Evolutionary conservation across 2,113 vertebrate genomes (phyloP), one percentile per base, ranked within the genome.

Genomic region (Odocoileus virginianus): DNA sequence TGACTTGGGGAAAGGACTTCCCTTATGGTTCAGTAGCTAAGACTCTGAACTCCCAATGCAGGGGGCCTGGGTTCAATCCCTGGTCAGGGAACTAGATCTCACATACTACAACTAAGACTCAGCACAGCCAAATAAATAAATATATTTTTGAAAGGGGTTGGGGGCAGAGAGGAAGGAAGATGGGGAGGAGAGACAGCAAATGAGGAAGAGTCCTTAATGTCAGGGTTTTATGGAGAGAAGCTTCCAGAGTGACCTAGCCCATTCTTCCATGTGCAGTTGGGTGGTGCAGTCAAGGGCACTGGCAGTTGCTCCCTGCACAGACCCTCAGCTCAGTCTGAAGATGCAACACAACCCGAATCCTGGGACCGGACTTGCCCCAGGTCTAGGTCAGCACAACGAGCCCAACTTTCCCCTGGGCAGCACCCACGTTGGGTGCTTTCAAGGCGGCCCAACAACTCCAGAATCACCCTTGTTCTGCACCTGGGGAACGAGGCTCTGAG

Each of bases 251-350:
- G 71, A 15, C 36, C 2, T 8, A 9, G 15, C 74, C 30, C 3
- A 1, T 13, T 47, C n/a, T 19, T 6, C n/a, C 47, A 4, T 1
- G 0, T 12, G 11, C 13, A 5, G n/a, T 7, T 11, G 9, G 2
- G 36, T 15, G 45, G 50, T 43, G 36, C 14, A 45, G 45, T 17
- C 30, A 2, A 5, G 54, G 36, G 17, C 14, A 0, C 14, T 6
- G 55, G 40, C n/a, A 2, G 81, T 40, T 23, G 85, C 90, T 45
- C 54, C 43, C 54, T 3, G 28, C 27, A 21, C 7, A 25, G 19
- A 19, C 14, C 23, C 55, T 13, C 1, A 2, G 64, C 52, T 83
- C 40, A 0, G n/a, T 4, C 2, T 50, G 93, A 61, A 54, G 89
- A 9, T 3, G 15, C 64, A 0, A 14, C 36, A 10, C 4, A 5